Base-by-base conservation (phyloP, 2,113 vertebrate genomes). In the Bufo gargarizans region DNA sequence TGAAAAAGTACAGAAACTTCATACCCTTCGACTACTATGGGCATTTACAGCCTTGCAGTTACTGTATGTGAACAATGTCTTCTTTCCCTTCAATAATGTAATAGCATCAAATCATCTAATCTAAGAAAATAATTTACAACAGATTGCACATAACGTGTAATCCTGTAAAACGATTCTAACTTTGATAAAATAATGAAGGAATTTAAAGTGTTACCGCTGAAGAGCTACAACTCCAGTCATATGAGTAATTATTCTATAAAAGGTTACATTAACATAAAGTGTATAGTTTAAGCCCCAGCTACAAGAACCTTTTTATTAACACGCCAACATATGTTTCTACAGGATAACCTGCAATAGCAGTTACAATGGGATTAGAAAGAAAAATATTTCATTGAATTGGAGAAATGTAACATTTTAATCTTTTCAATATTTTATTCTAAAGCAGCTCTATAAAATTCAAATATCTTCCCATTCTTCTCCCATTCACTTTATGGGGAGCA, bases 221-320 rank as follows among this genome's bases (percentile, higher is more conserved):
- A 83, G 63, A 53, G 63, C 20, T 67, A 16, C 61, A 16, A 67
- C 49, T 53, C 47, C 63, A 83, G 1, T 67, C 22, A 16, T 53
- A 12, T 16, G 61, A 53, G 47, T n/a, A 33, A 69, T 83, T 83
- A 69, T 49, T 67, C 17, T 22, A 83, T 22, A 83, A 83, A 83
- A 83, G 81, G 81, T 83, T 69, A 83, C 61, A 83, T 83, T 81
- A 49, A 67, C 81, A 67, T 83, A 47, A 69, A 69, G 69, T 50
- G 12, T 50, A 22, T 83, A 53, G 69, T 61, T 67, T 53, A 50
- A 49, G 47, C 59, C 49, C n/a, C 61, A 67, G 61, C 45, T 69
- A 49, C 65, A 69, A 83, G 61, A 83, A 69, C 33, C 22, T 10
- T 10, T 67, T 69, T 50, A 65, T 65, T 22, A 69, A 63, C 63